phyloP scores from a whole-genome alignment of 2,888 invertebrate genomes.

The Rhyacophila evoluta region DNA sequence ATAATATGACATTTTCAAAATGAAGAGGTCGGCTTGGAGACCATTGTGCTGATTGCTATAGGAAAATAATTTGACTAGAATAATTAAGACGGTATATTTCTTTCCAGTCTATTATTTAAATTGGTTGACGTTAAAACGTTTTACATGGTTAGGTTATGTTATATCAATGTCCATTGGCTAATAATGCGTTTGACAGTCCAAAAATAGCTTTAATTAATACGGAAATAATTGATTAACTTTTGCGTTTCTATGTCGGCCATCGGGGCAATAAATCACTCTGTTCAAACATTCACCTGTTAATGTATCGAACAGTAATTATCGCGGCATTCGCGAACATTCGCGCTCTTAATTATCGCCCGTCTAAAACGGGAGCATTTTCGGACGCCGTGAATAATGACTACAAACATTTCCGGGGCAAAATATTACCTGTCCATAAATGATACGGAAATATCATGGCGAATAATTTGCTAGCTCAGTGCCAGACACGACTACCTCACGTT shows the following conservation, averaged over 20 bases:
- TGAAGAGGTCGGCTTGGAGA: too few species aligned
- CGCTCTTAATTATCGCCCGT: neutral
- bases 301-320: neutral
- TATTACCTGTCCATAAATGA: neutral
- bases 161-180: too few species aligned
- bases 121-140: too few species aligned
- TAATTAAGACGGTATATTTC: too few species aligned
- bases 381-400: neutral
- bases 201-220: neutral
- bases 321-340: neutral
- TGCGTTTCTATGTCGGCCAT: neutral
- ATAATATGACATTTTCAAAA: too few species aligned
- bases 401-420: neutral
- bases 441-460: too few species aligned
- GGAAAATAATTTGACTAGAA: too few species aligned
- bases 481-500: too few species aligned
- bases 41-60: too few species aligned
- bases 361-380: neutral
- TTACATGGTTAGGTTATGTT: too few species aligned
- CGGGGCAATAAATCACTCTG: neutral
- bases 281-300: conserved; percentile 4
- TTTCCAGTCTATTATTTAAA: too few species aligned
- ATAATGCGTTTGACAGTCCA: neutral
- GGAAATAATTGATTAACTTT: neutral
- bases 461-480: too few species aligned